Evolutionary conservation across 2,888 invertebrate species (phyloP), one percentile per base, ranked within the genome.

Genomic region (Harpalus rufipes): DNA sequence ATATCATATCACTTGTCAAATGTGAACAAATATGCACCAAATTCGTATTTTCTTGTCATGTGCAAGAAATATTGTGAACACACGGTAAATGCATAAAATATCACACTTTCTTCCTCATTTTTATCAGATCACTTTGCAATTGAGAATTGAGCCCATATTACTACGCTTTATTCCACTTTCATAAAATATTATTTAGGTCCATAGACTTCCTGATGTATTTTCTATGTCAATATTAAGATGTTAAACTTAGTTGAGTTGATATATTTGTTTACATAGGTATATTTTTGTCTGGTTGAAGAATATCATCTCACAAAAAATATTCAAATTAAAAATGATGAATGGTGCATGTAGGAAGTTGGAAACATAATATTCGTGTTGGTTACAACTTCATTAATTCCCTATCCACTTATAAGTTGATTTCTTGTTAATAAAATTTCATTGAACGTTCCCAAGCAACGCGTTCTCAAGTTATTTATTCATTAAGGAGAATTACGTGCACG

Each of bases 371-470:
- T 74, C 44, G 41, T 68, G 39, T 32, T 68, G n/a, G 10, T 44
- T 41, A 74, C 72, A 74, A 14, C 72, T 74, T 74, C 72, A 74
- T 74, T 74, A 74, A 74, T 44, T 41, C 25, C 63, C 8, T 44
- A 16, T 44, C 18, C 72, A 74, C 72, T 74, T 68, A 68, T 41
- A 68, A 39, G 39, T 68, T 44, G 16, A 74, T 44, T 74, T 74
- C 44, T 74, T 16, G 72, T 74, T 74, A 74, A 74, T 74, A 74
- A 74, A 74, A 74, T 44, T 74, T 74, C 72, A 74, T 74, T 74
- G 41, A 74, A 74, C 18, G 21, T 74, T 74, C 72, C 41, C 72
- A 41, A 68, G 72, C 72, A 44, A 18, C 41, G 16, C 72, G 72
- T 74, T 74, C 44, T 18, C 41, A 44, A 74, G 72, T 44, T 74